Conservation (phyloP, 2,113 vertebrate species). For the Cinclus mexicanus region DNA sequence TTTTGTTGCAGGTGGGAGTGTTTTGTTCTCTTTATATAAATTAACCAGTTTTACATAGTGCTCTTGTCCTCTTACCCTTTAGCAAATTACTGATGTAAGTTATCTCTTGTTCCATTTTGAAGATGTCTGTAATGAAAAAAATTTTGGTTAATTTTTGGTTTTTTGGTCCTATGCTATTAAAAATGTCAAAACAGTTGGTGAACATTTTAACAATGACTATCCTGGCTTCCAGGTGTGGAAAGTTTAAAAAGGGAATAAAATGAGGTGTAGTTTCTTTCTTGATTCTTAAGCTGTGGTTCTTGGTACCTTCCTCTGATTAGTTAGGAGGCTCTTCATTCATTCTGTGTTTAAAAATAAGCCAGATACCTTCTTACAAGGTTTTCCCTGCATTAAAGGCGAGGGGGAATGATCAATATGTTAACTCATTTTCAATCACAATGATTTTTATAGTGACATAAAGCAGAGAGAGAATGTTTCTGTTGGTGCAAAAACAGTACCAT, state of each 20-base stretch:
- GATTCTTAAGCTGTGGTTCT: neutral
- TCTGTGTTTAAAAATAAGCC: neutral
- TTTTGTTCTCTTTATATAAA: neutral
- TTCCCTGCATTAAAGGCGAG: neutral
- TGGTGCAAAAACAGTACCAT: neutral
- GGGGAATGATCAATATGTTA: neutral
- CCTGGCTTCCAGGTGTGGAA: neutral
- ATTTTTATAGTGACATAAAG: neutral
- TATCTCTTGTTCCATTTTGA: neutral
- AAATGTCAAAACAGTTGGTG: neutral
- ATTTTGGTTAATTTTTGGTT: neutral
- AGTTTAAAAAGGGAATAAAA: neutral
- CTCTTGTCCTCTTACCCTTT: neutral
- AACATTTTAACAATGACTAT: neutral
- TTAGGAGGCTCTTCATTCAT: neutral
- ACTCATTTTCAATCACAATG: neutral
- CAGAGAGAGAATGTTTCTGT: neutral
- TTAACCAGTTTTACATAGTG: neutral
- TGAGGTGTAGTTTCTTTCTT: neutral
- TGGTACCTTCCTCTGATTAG: neutral
- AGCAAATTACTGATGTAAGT: neutral
- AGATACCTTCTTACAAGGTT: neutral
- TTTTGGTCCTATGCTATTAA: neutral
- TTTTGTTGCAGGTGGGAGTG: neutral
- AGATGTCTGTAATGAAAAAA: neutral